Evolutionary conservation across 1,140 invertebrate genomes (phyloP).

Genomic region (Zaprionus lachaisei): DNA sequence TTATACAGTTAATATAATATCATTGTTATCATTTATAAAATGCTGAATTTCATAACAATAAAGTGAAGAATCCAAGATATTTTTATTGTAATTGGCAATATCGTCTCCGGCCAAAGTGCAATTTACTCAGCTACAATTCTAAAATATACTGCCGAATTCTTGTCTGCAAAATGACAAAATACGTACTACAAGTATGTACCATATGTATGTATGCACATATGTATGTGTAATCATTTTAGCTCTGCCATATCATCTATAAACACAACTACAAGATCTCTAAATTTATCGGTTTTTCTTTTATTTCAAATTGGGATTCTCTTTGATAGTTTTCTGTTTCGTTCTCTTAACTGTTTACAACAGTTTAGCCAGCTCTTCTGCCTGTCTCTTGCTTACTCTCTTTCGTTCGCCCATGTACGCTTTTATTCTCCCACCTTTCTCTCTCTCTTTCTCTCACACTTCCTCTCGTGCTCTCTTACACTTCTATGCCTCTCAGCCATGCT

Average conservation of each 20-base stretch:
- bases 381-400: neutral
- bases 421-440: neutral
- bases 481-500: conserved; percentile 51
- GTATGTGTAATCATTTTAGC: neutral
- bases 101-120: neutral
- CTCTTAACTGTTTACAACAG: conserved; percentile 12
- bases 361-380: neutral
- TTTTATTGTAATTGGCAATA: neutral
- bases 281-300: conserved; percentile 5
- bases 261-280: conserved; percentile 13
- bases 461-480: conserved; percentile 1
- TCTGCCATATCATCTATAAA: conserved; percentile 28
- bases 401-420: neutral
- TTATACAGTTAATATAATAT: too few relatives aligned
- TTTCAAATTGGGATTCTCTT: conserved; percentile 4
- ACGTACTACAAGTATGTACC: too few relatives aligned
- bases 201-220: neutral
- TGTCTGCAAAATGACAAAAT: conserved; percentile 2
- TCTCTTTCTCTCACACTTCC: neutral
- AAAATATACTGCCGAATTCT: neutral
- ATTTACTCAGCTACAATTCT: neutral
- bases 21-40: too few relatives aligned
- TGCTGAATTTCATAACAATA: too few relatives aligned
- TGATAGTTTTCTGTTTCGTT: neutral
- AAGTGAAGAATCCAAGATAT: too few relatives aligned